phyloP scores from a whole-genome alignment of 2,113 vertebrate genomes.

The Colius striatus region DNA sequence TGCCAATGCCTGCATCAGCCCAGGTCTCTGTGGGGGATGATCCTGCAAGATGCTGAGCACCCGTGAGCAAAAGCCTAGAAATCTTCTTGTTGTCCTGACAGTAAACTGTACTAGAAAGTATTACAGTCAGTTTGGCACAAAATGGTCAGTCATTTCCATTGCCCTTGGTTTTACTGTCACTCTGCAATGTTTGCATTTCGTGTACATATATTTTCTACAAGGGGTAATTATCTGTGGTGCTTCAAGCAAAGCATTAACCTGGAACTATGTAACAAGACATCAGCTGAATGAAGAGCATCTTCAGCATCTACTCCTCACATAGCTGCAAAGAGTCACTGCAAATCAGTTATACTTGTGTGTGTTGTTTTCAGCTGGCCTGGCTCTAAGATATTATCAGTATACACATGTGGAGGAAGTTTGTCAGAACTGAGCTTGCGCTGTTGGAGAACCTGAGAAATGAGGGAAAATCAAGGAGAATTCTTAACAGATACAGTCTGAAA shows the following conservation, averaged over 20 bases:
- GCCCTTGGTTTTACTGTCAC: neutral
- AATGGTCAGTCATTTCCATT: neutral
- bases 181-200: neutral
- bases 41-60: neutral
- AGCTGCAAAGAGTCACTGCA: neutral
- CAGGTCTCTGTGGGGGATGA: neutral
- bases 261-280: neutral
- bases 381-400: neutral
- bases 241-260: neutral
- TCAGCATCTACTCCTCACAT: neutral
- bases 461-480: neutral
- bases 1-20: neutral
- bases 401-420: accelerated
- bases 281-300: neutral
- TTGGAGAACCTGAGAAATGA: neutral
- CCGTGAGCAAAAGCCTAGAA: neutral
- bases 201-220: accelerated
- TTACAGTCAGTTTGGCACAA: neutral
- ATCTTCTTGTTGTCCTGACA: neutral
- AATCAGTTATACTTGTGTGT: neutral
- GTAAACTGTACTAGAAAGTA: neutral
- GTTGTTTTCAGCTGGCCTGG: neutral
- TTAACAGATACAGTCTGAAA: neutral
- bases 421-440: neutral
- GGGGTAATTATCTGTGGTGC: neutral